Base-by-base conservation (phyloP, 2,888 invertebrate genomes). In the Shargacucullia verbasci region DNA sequence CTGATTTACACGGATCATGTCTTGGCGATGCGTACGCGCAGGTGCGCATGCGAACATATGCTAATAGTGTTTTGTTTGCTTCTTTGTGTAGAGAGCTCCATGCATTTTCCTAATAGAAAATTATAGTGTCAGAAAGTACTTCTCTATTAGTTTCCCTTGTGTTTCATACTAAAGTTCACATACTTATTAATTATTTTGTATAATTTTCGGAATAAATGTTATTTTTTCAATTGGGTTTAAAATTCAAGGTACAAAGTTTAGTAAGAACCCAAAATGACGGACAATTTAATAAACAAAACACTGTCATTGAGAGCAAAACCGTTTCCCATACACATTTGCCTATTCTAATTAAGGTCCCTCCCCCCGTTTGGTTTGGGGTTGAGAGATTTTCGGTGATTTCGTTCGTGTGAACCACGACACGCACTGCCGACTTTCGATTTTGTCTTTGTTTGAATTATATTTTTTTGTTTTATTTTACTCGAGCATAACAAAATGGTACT, bases 351-450 rank as follows among this genome's bases (percentile, higher is more conserved):
- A 89, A 79, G 70, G 76, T 80, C 82, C 86, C 86, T 83, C 87
- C 89, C 83, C 82, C 85, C 80, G 68, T 49, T 79, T 73, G 75
- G 68, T 49, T 79, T 73, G 75, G 80, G 77, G 75, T 75, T 80
- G 76, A 76, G 76, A 86, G 83, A 76, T 76, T 86, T 89, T 90
- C 82, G 87, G 89, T 79, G 86, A 87, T 87, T 86, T 84, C 85
- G 86, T 88, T 87, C 90, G 90, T 94, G 93, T 89, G 94, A 93
- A 93, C 93, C 84, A 75, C 78, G 63, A 64, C 77, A 88, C 86
- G 88, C 72, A 80, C 76, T 84, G 81, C 33, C 81, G 82, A 58
- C 57, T 80, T 79, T 69, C 63, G 74, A 81, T 78, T 81, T 75
- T 74, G 71, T 70, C 78, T 73, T 75, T 83, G 82, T 81, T 86